Percentiles rank a stretch among this genome's conserved stretches.
phyloP scores from a whole-genome alignment of 2,113 vertebrate species.

The Gobius niger region DNA sequence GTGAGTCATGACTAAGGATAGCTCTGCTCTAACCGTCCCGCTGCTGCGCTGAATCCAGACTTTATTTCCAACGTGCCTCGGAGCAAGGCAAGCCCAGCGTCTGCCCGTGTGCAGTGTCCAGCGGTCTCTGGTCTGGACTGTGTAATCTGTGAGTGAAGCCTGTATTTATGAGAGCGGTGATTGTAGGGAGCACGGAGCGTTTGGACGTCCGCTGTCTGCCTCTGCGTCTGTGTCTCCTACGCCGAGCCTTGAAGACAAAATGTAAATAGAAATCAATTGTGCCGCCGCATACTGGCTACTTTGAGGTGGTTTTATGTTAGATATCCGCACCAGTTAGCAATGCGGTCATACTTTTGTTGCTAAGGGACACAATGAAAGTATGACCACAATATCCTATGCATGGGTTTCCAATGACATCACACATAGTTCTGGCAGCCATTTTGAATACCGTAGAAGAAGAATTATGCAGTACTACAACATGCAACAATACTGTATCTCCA shows the following conservation, averaged over 20 bases:
- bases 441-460: too few relatives aligned
- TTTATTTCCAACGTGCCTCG: slow-evolving; percentile 35
- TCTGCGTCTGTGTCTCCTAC: slow-evolving; percentile 24
- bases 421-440: too few relatives aligned
- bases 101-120: slow-evolving; percentile 40
- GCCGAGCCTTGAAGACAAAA: neutral
- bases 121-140: slow-evolving; percentile 56
- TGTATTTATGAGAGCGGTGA: slow-evolving; percentile 76
- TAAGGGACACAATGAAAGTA: too few relatives aligned
- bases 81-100: slow-evolving; percentile 8
- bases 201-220: slow-evolving; percentile 49
- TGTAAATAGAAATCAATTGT: too few relatives aligned
- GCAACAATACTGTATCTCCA: too few relatives aligned
- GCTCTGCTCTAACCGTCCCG: neutral
- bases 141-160: slow-evolving; percentile 76
- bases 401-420: too few relatives aligned
- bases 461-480: too few relatives aligned
- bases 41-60: slow-evolving; percentile 6
- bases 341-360: too few relatives aligned
- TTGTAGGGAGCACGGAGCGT: slow-evolving; percentile 73
- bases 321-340: too few relatives aligned
- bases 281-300: too few relatives aligned
- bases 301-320: too few relatives aligned
- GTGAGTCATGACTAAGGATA: neutral
- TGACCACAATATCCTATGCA: too few relatives aligned